A percentile compares a stretch with the other conserved stretches of the same genome.
Evolutionary conservation across 2,113 vertebrate genomes (phyloP).

Genomic region (Nymphicus hollandicus): DNA sequence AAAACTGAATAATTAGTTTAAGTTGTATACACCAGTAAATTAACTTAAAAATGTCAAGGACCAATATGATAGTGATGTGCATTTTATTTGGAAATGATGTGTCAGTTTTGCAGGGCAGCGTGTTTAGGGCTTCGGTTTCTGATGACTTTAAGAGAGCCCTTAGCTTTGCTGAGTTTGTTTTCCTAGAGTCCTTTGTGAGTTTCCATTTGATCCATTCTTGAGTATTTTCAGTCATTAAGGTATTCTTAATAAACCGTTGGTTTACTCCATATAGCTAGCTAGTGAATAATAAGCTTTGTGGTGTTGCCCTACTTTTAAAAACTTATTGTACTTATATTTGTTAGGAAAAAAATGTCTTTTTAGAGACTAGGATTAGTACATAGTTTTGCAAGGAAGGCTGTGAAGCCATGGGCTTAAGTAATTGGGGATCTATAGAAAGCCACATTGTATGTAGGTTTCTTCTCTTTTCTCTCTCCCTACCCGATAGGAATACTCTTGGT

Average conservation of each 20-base stretch:
- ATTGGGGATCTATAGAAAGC: not conserved
- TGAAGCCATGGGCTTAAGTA: not conserved
- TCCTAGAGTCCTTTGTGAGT: not conserved
- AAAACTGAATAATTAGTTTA: not conserved
- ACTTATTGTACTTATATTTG: not conserved
- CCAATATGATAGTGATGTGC: not conserved
- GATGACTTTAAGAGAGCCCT: not conserved
- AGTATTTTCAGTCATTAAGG: not conserved
- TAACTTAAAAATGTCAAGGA: not conserved
- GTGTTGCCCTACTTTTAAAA: constrained; percentile 6
- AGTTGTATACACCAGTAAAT: not conserved
- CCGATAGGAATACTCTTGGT: not conserved
- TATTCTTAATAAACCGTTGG: not conserved
- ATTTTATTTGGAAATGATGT: not conserved
- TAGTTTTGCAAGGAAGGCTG: not conserved
- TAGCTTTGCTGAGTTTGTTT: not conserved
- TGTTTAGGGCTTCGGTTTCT: not conserved
- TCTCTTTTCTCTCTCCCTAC: not conserved
- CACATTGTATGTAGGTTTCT: not conserved
- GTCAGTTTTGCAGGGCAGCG: not conserved
- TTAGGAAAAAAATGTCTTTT: not conserved
- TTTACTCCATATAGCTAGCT: not conserved
- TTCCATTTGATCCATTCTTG: not conserved
- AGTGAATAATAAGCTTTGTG: constrained; percentile 37
- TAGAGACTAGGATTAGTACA: not conserved